phyloP scores from a whole-genome alignment of 2,113 vertebrate species.

The Tinamus guttatus region DNA sequence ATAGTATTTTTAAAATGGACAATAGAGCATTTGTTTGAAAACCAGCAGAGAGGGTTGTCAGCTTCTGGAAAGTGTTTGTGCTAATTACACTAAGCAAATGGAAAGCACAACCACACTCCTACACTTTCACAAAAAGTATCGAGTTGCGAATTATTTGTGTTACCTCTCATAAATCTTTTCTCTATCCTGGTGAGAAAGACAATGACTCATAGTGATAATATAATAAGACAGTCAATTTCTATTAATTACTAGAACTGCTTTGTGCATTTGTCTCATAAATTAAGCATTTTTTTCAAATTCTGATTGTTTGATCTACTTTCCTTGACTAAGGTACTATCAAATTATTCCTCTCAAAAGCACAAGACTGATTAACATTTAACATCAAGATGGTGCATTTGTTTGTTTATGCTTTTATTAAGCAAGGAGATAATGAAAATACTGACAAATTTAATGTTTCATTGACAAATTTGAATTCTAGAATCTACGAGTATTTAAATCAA shows the following conservation, averaged over 20 bases:
- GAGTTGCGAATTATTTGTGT: constrained; percentile 60
- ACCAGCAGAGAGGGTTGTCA: background rate
- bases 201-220: background rate
- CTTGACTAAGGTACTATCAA: constrained; percentile 31
- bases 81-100: background rate
- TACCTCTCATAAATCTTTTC: constrained; percentile 45
- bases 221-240: constrained; percentile 52
- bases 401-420: background rate
- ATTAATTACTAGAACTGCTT: constrained; percentile 52
- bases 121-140: constrained; percentile 48
- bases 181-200: constrained; percentile 28
- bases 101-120: constrained; percentile 43
- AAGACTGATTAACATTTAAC: background rate
- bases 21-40: background rate
- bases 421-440: background rate
- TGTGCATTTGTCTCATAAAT: constrained; percentile 52
- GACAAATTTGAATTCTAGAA: constrained; percentile 75
- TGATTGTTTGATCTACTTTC: constrained; percentile 48
- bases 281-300: constrained; percentile 56
- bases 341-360: constrained; percentile 33
- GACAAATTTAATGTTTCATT: constrained; percentile 63
- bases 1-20: background rate
- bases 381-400: constrained; percentile 23
- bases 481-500: constrained; percentile 65
- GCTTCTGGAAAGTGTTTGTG: background rate